These are phyloP conservation scores for Notarius lentiginosus DNA, from an alignment of 2,113 vertebrate genomes.

Conservation along the genomic window DNA sequence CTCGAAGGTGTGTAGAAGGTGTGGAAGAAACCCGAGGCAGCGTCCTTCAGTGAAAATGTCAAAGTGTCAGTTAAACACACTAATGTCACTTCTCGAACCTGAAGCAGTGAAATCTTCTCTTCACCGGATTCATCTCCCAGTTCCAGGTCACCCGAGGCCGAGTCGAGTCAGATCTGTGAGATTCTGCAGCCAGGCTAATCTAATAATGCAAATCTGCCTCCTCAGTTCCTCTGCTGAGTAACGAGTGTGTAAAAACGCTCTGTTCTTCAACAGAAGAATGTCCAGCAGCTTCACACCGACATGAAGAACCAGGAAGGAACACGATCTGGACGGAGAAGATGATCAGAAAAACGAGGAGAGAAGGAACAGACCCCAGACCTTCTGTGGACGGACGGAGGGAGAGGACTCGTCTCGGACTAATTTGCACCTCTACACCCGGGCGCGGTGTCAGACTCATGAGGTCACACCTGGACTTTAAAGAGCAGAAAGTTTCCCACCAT, in stretches of 20 bases:
- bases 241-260: background rate
- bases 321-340: background rate
- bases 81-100: background rate
- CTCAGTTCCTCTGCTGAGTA: background rate
- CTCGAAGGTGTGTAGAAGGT: background rate
- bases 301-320: background rate
- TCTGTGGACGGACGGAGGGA: too few species aligned
- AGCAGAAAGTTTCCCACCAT: background rate
- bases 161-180: too few species aligned
- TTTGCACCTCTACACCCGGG: background rate
- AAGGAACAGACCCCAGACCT: background rate
- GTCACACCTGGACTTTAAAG: background rate
- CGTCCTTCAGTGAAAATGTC: background rate
- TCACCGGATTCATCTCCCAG: background rate
- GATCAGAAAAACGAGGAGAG: background rate
- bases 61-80: background rate
- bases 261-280: background rate
- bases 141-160: background rate
- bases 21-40: background rate
- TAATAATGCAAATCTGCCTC: background rate
- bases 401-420: background rate
- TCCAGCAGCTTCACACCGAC: too few species aligned
- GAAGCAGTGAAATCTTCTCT: background rate
- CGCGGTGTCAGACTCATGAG: background rate
- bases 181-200: background rate